These are phyloP conservation scores for Drosophila subquinaria DNA, from an alignment of 2,888 invertebrate species.

Conservation along the genomic window DNA sequence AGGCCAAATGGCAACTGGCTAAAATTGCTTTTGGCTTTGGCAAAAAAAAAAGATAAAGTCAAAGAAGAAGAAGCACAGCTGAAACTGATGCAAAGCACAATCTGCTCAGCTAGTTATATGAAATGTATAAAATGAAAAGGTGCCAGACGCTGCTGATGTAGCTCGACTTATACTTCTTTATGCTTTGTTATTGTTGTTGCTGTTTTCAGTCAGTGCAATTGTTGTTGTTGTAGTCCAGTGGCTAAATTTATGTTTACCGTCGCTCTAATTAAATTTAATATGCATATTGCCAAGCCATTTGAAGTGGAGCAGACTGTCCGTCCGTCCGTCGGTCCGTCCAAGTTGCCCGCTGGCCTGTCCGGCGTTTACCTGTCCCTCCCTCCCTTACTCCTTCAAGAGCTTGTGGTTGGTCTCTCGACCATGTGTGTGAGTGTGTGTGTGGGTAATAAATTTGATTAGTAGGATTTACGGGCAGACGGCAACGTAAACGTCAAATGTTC, in stretches of 20 bases:
- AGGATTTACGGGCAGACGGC: constrained; percentile 74
- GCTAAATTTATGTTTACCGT: constrained; percentile 75
- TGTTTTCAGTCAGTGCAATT: not conserved
- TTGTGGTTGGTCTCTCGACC: constrained; percentile 38
- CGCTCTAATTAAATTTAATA: constrained; percentile 81
- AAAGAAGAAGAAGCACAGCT: not conserved
- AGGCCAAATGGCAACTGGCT: constrained; percentile 13
- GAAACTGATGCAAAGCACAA: constrained; percentile 23
- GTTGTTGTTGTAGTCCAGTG: constrained; percentile 50
- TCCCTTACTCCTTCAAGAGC: constrained; percentile 9
- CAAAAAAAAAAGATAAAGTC: not conserved
- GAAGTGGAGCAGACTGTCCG: constrained; percentile 54
- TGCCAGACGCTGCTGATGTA: constrained; percentile 27
- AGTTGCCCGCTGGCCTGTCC: constrained; percentile 33
- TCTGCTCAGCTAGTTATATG: constrained; percentile 22
- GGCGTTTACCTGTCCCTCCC: not conserved
- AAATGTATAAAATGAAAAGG: constrained; percentile 31
- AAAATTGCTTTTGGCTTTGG: constrained; percentile 24
- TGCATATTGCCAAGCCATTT: constrained; percentile 75
- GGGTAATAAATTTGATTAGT: constrained; percentile 80
- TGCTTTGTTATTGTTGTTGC: constrained; percentile 20
- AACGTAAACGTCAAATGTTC: constrained; percentile 75
- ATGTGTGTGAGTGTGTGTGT: constrained; percentile 11
- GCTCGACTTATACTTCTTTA: constrained; percentile 10
- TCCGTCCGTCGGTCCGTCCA: constrained; percentile 34